Percentiles rank a stretch among this genome's conserved stretches.
These are phyloP conservation scores for Actenoides hombroni DNA, from an alignment of 2,113 vertebrate species.

Conservation along the genomic window DNA sequence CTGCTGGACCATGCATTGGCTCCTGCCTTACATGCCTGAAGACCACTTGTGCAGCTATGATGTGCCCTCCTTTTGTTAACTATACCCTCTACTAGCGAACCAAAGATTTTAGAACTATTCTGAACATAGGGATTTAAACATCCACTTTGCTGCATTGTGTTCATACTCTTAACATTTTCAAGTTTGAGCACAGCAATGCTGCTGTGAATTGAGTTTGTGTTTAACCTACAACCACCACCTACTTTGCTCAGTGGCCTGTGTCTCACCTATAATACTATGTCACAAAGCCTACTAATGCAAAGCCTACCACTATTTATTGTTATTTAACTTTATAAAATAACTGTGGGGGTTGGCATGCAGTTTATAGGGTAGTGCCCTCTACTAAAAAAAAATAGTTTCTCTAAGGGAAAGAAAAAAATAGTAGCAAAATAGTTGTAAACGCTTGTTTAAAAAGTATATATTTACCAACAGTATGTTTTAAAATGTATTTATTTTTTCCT, in stretches of 20 bases:
- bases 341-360: neutral
- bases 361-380: neutral
- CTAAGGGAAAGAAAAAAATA: neutral
- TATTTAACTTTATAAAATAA: neutral
- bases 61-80: neutral
- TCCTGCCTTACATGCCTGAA: neutral
- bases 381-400: neutral
- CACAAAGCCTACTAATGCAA: neutral
- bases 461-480: neutral
- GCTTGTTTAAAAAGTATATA: neutral
- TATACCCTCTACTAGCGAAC: neutral
- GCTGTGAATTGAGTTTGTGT: neutral
- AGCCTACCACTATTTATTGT: neutral
- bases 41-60: neutral
- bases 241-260: neutral
- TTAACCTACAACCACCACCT: neutral
- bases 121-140: neutral
- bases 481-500: neutral
- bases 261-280: neutral
- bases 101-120: neutral
- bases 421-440: neutral
- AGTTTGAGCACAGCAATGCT: neutral
- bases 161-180: neutral
- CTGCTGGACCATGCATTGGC: neutral
- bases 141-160: neutral